Evolutionary conservation across 2,113 vertebrate genomes (phyloP), one percentile per base, ranked within the genome.

Genomic region (Rhea americana): DNA sequence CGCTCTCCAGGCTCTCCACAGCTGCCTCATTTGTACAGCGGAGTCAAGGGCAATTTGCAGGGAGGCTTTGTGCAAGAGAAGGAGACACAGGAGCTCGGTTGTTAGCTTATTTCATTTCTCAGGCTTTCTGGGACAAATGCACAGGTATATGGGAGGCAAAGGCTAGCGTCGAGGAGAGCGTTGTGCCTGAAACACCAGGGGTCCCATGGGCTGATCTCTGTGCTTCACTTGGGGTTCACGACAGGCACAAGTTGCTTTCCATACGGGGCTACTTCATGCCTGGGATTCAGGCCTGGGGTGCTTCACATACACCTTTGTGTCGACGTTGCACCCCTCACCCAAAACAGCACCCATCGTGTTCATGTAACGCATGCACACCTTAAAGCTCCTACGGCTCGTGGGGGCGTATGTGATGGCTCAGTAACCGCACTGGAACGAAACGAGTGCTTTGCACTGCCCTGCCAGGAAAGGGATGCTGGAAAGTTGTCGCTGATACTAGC

Each of bases 181-280:
- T 4, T 0, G 0, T 25, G 71, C 41, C 45, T 48, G 61, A 39
- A 21, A 3, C 3, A 8, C 7, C 37, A 7, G 41, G 43, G 73
- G 10, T 39, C n/a, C 47, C 1, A 13, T 45, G 0, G 43, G 43
- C 47, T 35, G 77, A 4, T 5, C 39, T 41, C 0, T 0, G 61
- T 11, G 4, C 6, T 1, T n/a, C 41, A 3, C 45, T 25, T 5
- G 1, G 58, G 41, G 15, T 11, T 37, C 11, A 1, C 53, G 73
- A 32, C 18, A 63, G 24, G 17, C 47, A 0, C 0, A 7, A 28
- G 22, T 37, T 37, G 41, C 22, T 35, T 37, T 41, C 51, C n/a
- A 53, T 53, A 7, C 15, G 56, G 11, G 28, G 21, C 0, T 20
- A 6, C 50, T 62, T n/a, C 13, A 30, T n/a, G 25, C 19, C 19